Evolutionary conservation across 2,888 invertebrate species (phyloP).

Genomic region (Tachina grossa): DNA sequence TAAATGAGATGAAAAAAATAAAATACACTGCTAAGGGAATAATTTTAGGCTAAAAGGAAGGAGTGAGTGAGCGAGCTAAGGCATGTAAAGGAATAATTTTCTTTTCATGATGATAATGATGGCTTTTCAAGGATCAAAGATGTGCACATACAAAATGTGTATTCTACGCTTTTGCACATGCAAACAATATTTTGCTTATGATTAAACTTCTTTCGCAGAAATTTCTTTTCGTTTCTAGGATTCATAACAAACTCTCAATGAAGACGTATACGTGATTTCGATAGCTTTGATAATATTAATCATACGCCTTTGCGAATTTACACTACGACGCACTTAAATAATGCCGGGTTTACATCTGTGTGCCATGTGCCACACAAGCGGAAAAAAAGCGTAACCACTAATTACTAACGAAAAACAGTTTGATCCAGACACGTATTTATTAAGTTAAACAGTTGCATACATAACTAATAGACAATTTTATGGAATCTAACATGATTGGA

Average conservation of each 20-base stretch:
- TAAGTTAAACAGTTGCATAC: no score
- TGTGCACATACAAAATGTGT: not conserved
- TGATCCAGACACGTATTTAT: no score
- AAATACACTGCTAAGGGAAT: conserved; percentile 6
- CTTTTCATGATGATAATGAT: not conserved
- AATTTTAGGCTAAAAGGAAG: not conserved
- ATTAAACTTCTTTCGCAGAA: not conserved
- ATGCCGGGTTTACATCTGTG: no score
- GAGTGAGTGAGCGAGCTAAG: not conserved
- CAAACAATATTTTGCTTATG: not conserved
- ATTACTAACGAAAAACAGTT: no score
- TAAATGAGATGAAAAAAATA: conserved; percentile 15
- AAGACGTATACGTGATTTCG: conserved; percentile 8
- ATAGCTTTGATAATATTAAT: not conserved
- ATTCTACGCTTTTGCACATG: not conserved
- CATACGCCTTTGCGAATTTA: not conserved
- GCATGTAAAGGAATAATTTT: not conserved
- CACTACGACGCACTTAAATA: no score
- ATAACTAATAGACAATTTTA: no score
- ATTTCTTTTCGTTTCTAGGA: not conserved
- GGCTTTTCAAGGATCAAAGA: not conserved
- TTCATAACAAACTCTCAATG: not conserved
- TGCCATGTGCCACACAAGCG: no score
- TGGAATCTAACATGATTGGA: no score
- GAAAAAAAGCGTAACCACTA: no score